Evolutionary conservation across 2,888 invertebrate species (phyloP), one percentile per base, ranked within the genome.

Genomic region (Eudemis profundana): DNA sequence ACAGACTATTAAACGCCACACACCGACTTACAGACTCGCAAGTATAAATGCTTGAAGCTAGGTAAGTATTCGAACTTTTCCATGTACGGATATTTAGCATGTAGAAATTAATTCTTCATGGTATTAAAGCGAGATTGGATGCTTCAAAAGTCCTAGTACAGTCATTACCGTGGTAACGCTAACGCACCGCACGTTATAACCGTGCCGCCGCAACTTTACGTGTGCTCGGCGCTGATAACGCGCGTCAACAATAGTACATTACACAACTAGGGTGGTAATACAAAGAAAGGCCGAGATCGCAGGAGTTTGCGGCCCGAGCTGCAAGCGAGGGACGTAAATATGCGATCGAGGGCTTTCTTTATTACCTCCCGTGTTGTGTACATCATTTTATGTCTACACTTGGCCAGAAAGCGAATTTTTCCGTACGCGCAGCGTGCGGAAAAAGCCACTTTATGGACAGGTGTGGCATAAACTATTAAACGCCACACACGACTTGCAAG

Each of bases 401-500:
- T n/a, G n/a, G n/a, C n/a, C n/a, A n/a, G n/a, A n/a, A n/a, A n/a
- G n/a, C n/a, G n/a, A n/a, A n/a, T n/a, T n/a, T n/a, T n/a, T n/a
- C n/a, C n/a, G n/a, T n/a, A n/a, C n/a, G n/a, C n/a, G n/a, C n/a
- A n/a, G n/a, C n/a, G n/a, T n/a, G n/a, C n/a, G n/a, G n/a, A n/a
- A n/a, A n/a, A n/a, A n/a, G n/a, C n/a, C n/a, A n/a, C n/a, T n/a
- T n/a, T n/a, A n/a, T n/a, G n/a, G n/a, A n/a, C n/a, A n/a, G n/a
- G n/a, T n/a, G n/a, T n/a, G n/a, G n/a, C n/a, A 60, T 59, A 65
- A 38, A 65, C 65, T 65, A 65, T 65, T 60, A 65, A 60, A 19
- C n/a, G 38, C 5, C 29, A 65, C 59, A 65, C 40, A 65, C 0
- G 53, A 3, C 14, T 0, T 5, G 8, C 3, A n/a, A 14, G 36